These are phyloP conservation scores for Sacculina carcini DNA, from an alignment of 2,888 invertebrate species.

Conservation along the genomic window DNA sequence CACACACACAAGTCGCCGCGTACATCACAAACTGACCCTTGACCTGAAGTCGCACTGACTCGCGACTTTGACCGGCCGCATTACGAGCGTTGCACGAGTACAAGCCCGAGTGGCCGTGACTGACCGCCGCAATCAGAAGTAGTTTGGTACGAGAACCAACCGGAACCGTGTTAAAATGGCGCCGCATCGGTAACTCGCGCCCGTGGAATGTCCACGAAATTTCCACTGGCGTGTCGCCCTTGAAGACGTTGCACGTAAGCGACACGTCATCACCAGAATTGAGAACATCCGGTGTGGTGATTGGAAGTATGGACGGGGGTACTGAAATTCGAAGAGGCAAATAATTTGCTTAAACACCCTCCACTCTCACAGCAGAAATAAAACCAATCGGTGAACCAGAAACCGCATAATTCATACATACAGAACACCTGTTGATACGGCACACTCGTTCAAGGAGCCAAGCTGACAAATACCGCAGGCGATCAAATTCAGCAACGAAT, in stretches of 20 bases:
- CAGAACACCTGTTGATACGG: no score
- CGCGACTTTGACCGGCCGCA: constrained; percentile 37
- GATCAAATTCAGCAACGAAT: no score
- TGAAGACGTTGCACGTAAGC: constrained; percentile 17
- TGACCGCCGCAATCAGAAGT: constrained; percentile 38
- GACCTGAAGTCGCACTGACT: constrained; percentile 38
- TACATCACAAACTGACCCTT: constrained; percentile 30
- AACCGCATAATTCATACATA: no score
- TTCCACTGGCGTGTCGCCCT: constrained; percentile 19
- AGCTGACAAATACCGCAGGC: no score
- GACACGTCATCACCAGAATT: constrained; percentile 17
- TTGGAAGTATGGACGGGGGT: constrained; percentile 37
- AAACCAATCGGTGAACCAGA: no score
- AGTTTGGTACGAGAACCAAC: constrained; percentile 33
- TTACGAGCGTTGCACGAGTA: constrained; percentile 50
- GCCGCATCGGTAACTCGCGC: constrained; percentile 8
- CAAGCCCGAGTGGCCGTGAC: constrained; percentile 39
- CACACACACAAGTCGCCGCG: neutral
- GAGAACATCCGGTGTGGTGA: constrained; percentile 16
- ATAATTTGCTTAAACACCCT: no score
- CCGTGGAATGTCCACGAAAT: constrained; percentile 18
- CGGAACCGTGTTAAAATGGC: constrained; percentile 14
- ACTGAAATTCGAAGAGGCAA: no score
- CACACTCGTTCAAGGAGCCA: neutral
- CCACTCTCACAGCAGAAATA: no score